phyloP scores from a whole-genome alignment of 2,797 vertebrate genomes.

The Poecilia wingei region DNA sequence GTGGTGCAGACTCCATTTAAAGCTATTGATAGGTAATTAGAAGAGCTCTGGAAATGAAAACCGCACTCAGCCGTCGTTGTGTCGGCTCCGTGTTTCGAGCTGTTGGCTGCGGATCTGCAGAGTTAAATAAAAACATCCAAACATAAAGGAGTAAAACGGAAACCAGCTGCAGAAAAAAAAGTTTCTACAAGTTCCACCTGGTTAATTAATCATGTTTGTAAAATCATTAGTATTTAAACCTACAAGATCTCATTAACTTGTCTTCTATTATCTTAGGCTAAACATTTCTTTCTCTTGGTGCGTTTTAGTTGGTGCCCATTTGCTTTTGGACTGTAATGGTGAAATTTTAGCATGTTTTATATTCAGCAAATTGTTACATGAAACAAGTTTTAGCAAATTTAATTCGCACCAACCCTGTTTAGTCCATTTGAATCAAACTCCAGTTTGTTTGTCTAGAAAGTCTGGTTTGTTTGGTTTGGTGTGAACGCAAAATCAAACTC shows the following conservation, averaged over 20 bases:
- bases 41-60: slow-evolving; percentile 11
- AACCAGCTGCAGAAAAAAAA: neutral
- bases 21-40: slow-evolving; percentile 9
- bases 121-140: neutral
- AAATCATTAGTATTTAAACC: neutral
- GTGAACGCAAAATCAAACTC: no score
- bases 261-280: neutral
- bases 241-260: neutral
- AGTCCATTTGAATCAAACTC: no score
- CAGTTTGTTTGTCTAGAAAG: no score
- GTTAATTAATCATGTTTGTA: neutral
- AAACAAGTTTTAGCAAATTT: neutral
- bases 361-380: neutral
- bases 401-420: neutral
- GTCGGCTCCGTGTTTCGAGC: slow-evolving; percentile 5
- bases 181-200: neutral
- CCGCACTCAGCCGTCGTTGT: neutral
- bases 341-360: neutral
- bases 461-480: no score
- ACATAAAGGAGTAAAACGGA: neutral
- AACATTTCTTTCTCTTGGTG: neutral
- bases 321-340: neutral
- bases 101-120: slow-evolving; percentile 6
- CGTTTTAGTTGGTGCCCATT: neutral
- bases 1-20: slow-evolving; percentile 19